Conservation (phyloP, 2,888 invertebrate species). For the Chrysolina oricalcia region DNA sequence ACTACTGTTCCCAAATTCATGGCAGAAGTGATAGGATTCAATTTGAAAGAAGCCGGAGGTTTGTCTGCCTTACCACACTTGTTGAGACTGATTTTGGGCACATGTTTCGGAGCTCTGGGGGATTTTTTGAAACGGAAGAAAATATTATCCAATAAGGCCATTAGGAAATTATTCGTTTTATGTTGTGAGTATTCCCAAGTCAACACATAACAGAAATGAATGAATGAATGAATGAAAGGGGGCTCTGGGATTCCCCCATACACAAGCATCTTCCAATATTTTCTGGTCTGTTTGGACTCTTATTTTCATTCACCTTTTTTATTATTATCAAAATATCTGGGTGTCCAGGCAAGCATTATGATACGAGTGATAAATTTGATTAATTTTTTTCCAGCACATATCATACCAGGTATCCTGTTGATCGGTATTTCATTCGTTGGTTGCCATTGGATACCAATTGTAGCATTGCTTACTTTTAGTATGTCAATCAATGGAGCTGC, state of each 20-base stretch:
- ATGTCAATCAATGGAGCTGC: constrained; percentile 62
- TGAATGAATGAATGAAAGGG: too few relatives aligned
- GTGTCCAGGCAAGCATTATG: too few relatives aligned
- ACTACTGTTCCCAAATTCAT: constrained; percentile 58
- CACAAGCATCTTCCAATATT: too few relatives aligned
- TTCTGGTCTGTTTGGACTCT: too few relatives aligned
- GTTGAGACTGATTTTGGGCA: constrained; percentile 58
- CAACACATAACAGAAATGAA: too few relatives aligned
- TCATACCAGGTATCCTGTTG: constrained; percentile 74
- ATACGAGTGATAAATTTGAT: neutral
- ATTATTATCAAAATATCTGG: too few relatives aligned
- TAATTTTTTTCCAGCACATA: constrained; percentile 66
- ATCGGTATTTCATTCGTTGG: constrained; percentile 55
- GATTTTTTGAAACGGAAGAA: constrained; percentile 57
- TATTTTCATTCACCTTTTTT: too few relatives aligned
- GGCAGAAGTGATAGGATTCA: constrained; percentile 57
- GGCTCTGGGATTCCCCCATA: too few relatives aligned
- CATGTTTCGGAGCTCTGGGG: constrained; percentile 58
- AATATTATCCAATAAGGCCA: constrained; percentile 50
- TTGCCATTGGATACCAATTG: constrained; percentile 53
- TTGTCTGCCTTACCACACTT: constrained; percentile 61
- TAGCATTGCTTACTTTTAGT: constrained; percentile 57
- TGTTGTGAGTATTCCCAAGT: constrained; percentile 59
- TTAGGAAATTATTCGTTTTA: constrained; percentile 60
- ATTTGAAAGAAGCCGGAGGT: constrained; percentile 59